These are phyloP conservation scores for Scaeva pyrastri DNA, from an alignment of 2,888 invertebrate genomes.

Conservation along the genomic window DNA sequence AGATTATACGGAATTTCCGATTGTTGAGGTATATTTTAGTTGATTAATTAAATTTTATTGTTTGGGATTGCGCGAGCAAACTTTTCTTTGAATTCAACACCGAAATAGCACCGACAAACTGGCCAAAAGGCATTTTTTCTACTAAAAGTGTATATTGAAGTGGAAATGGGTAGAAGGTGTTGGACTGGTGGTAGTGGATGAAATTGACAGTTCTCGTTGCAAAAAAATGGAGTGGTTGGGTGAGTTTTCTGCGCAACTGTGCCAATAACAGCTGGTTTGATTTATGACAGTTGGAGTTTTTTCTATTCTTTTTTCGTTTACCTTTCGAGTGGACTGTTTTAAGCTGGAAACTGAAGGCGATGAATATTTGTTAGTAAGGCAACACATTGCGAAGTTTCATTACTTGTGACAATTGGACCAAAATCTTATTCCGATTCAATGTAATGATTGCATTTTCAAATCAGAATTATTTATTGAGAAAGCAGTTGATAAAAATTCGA, in stretches of 20 bases:
- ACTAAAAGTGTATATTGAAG: slow-evolving; percentile 9
- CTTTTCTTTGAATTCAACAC: slow-evolving; percentile 14
- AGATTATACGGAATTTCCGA: slow-evolving; percentile 12
- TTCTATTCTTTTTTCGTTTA: background rate
- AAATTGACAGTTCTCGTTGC: background rate
- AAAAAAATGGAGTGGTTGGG: slow-evolving; percentile 13
- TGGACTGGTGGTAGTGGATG: too few relatives aligned
- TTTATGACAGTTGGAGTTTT: slow-evolving; percentile 47
- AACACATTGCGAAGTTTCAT: background rate
- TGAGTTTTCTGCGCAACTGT: slow-evolving; percentile 35
- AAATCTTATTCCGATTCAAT: too few relatives aligned
- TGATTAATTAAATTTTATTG: slow-evolving; percentile 18
- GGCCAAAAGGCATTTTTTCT: slow-evolving; percentile 50
- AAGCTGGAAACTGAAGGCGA: slow-evolving; percentile 33
- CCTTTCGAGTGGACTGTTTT: slow-evolving; percentile 43
- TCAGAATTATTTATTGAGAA: too few relatives aligned
- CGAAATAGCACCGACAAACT: slow-evolving; percentile 44
- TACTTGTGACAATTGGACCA: too few relatives aligned
- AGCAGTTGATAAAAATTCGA: too few relatives aligned
- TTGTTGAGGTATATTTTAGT: slow-evolving; percentile 51
- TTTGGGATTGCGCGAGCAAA: slow-evolving; percentile 23
- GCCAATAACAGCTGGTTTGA: slow-evolving; percentile 52
- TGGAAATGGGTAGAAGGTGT: background rate
- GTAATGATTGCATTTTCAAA: too few relatives aligned
- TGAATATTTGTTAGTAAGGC: background rate